Conservation (phyloP, 1,140 invertebrate species). For the Heliconius himera region DNA sequence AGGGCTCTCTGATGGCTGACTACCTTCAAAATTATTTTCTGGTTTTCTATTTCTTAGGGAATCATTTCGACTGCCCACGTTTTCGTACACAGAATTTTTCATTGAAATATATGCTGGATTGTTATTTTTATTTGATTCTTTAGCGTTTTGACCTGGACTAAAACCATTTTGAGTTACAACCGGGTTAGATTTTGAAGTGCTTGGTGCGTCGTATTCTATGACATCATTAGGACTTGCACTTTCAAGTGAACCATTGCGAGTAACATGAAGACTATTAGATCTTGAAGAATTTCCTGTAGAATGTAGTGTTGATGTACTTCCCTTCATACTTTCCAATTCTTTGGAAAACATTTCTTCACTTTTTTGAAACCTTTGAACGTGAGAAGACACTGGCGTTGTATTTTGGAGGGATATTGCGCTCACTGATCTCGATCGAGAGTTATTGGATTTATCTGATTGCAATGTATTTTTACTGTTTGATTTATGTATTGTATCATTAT, state of each 20-base stretch:
- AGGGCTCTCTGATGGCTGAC: constrained; percentile 57
- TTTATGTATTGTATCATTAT: constrained; percentile 47
- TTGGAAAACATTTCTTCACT: constrained; percentile 76
- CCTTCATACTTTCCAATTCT: constrained; percentile 68
- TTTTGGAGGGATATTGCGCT: constrained; percentile 64
- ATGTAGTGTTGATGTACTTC: constrained; percentile 68
- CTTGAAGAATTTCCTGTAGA: constrained; percentile 66
- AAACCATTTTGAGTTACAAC: constrained; percentile 61
- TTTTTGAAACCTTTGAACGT: constrained; percentile 72
- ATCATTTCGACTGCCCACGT: constrained; percentile 54
- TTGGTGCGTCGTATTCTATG: constrained; percentile 47
- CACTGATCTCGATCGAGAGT: constrained; percentile 70
- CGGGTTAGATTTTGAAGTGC: constrained; percentile 46
- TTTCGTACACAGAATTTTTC: constrained; percentile 83
- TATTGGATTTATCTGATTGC: constrained; percentile 53
- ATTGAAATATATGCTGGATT: constrained; percentile 68
- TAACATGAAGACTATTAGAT: constrained; percentile 68
- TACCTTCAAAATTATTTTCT: constrained; percentile 48
- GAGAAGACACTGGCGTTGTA: constrained; percentile 62
- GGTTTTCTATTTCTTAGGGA: constrained; percentile 41
- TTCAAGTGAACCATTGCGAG: constrained; percentile 61
- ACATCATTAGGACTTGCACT: constrained; percentile 49
- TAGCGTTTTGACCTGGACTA: constrained; percentile 43
- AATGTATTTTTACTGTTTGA: constrained; percentile 50
- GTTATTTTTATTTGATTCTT: constrained; percentile 33